Evolutionary conservation across 2,797 vertebrate species (phyloP), one percentile per base, ranked within the genome.

Genomic region (Malacoctenus gilli): DNA sequence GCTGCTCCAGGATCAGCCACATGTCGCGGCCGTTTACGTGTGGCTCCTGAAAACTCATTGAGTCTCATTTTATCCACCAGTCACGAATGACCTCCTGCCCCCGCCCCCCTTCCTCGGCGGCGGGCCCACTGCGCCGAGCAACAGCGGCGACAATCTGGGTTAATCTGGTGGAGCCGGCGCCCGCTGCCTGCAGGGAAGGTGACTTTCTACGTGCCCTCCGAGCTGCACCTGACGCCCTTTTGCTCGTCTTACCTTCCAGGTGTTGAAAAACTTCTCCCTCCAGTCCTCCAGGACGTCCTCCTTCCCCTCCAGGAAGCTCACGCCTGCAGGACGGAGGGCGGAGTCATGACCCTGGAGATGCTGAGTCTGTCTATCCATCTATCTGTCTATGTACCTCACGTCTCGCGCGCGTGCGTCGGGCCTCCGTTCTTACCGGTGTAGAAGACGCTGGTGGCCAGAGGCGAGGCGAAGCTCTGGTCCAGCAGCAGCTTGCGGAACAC

Each of bases 211-310:
- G 38, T 4, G 28, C 4, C 28, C 11, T 9, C 22, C 4, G n/a
- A n/a, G n/a, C n/a, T 23, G 4, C 22, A 23, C 22, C 22, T 23
- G 4, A 23, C 22, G 8, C 22, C 4, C 22, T 4, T 8, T 23
- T 23, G 4, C 22, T 23, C 34, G 9, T 5, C 48, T 90, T 88
- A 96, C 95, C 95, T 93, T 95, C 69, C 96, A 97, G 0, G 95
- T 96, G 86, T 95, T 96, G 89, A 95, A 95, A 73, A 97, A 97
- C 85, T 96, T 98, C 70, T 94, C 91, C 68, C 84, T 94, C 90
- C 95, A 93, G 82, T 96, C 94, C 61, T 93, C 91, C 66, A 95
- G 91, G 25, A 95, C 75, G 51, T 98, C 95, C 19, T 95, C 94
- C 79, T 96, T 94, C n/a, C 73, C 91, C 76, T 97, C 94, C 65